Evolutionary conservation across 2,797 vertebrate genomes (phyloP).

Genomic region (Paedocypris micromegethes): DNA sequence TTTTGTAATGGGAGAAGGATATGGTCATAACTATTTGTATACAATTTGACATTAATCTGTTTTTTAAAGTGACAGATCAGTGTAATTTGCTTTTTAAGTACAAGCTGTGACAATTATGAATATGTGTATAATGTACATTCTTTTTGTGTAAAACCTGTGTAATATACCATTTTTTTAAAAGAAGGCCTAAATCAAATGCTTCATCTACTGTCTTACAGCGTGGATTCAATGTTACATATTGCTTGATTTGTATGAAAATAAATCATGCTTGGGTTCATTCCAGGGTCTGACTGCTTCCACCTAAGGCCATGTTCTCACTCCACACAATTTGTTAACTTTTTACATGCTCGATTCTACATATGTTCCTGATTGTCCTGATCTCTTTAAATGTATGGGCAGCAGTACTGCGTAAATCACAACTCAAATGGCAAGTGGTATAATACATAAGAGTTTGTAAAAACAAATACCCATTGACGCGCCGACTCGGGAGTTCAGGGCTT

Average conservation of each 20-base stretch:
- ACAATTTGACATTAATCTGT: no score
- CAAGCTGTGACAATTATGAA: no score
- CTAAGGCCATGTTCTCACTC: constrained; percentile 30
- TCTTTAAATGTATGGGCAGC: constrained; percentile 38
- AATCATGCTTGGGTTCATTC: constrained; percentile 39
- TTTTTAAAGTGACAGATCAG: no score
- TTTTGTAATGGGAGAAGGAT: no score
- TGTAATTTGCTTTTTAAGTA: no score
- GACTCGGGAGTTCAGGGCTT: not conserved
- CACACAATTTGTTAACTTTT: constrained; percentile 40
- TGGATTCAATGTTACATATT: constrained; percentile 4
- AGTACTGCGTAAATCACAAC: constrained; percentile 33
- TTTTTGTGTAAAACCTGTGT: not conserved
- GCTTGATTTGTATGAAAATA: constrained; percentile 39
- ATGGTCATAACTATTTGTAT: no score
- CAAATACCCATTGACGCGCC: constrained; percentile 11
- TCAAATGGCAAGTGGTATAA: constrained; percentile 33
- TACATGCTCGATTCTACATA: constrained; percentile 42
- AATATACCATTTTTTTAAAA: not conserved
- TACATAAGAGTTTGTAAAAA: constrained; percentile 26
- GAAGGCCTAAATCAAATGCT: not conserved
- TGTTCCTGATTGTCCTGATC: constrained; percentile 40
- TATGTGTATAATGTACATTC: no score
- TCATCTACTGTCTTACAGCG: constrained; percentile 14
- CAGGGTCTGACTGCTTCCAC: constrained; percentile 33